Evolutionary conservation across 2,888 invertebrate genomes (phyloP), one percentile per base, ranked within the genome.

Genomic region (Polydrusus tereticollis): DNA sequence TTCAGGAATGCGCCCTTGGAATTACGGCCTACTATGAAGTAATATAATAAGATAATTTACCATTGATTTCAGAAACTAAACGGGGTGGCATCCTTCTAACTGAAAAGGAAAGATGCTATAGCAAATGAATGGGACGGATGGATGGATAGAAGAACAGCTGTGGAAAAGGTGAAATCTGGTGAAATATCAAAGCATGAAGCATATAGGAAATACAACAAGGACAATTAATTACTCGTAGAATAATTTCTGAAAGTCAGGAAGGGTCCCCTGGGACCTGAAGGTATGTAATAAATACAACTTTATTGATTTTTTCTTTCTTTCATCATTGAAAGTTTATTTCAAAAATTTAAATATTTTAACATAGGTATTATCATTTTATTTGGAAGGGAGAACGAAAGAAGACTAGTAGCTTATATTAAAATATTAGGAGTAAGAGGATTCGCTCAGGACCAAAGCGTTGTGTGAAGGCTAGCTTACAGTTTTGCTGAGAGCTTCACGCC

Each of bases 331-430:
- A 14, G 14, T 38, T 38, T 38, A 38, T 38, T 8, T 38, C 14
- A 12, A n/a, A 38, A 14, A 38, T 8, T 14, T 2, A 2, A 38
- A 38, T 14, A 38, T 38, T 38, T 38, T 38, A 38, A 38, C 38
- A 38, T 38, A 38, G 5, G 7, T 14, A 14, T 2, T 5, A n/a
- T n/a, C 38, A 14, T n/a, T 38, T 38, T 38, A 14, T 38, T 47
- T 47, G 52, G 52, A 10, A 52, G 26, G 23, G 29, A 63, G 23
- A 62, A 69, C n/a, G 57, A 63, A 23, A 62, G 33, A 33, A 26
- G 69, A 29, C 41, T 69, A 26, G 63, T 69, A n/a, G 52, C 62
- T 14, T 57, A 69, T 38, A 69, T 55, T 16, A 36, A 57, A 16
- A 62, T 26, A 18, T 26, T 69, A 16, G 41, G 43, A 26, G 50